Evolutionary conservation across 2,797 vertebrate genomes (phyloP).

Genomic region (Xenopus petersii): DNA sequence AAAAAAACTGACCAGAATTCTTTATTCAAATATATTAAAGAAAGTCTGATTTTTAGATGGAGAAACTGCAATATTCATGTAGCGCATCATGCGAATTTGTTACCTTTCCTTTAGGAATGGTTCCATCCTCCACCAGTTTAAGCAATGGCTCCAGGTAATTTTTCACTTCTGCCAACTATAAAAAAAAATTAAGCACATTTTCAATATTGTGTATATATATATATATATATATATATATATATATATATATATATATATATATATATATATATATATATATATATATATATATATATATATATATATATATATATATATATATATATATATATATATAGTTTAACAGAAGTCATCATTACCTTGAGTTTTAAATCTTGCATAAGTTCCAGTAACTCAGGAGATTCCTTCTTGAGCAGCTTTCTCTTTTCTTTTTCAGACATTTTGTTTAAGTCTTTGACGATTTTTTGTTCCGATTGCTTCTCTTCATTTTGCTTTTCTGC

Average conservation of each 20-base stretch:
- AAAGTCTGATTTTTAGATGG: too few relatives aligned
- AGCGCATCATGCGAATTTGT: background rate
- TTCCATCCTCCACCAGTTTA: conserved; percentile 74
- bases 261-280: too few relatives aligned
- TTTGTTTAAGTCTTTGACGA: conserved; percentile 82
- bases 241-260: too few relatives aligned
- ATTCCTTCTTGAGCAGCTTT: conserved; percentile 89
- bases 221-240: too few relatives aligned
- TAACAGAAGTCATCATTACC: conserved; percentile 51
- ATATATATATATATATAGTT: too few relatives aligned
- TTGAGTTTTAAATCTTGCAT: conserved; percentile 89
- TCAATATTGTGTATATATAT: too few relatives aligned
- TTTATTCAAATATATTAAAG: too few relatives aligned
- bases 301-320: too few relatives aligned
- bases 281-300: too few relatives aligned
- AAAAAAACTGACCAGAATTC: too few relatives aligned
- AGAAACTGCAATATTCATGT: too few relatives aligned
- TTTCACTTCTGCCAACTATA: conserved; percentile 77
- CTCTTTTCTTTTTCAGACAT: conserved; percentile 88
- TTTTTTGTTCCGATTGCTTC: conserved; percentile 70
- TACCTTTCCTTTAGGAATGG: conserved; percentile 79
- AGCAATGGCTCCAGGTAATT: conserved; percentile 84
- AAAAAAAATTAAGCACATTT: too few relatives aligned
- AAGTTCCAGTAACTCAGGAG: conserved; percentile 89
- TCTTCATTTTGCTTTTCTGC: conserved; percentile 49